phyloP scores from a whole-genome alignment of 2,797 vertebrate species.

The Sebastolobus altivelis region DNA sequence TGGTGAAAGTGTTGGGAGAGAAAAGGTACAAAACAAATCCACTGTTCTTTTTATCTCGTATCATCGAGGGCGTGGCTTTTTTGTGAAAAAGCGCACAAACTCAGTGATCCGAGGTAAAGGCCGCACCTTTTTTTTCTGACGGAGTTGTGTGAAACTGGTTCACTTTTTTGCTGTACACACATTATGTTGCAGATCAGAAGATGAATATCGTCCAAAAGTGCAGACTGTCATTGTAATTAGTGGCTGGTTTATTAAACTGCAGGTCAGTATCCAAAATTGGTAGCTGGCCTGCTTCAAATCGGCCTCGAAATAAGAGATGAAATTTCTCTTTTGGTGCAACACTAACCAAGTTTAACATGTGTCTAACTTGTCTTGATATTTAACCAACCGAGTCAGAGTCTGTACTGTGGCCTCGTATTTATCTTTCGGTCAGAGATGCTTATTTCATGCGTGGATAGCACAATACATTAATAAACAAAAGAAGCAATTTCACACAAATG shows the following conservation, averaged over 20 bases:
- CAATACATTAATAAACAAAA: constrained; percentile 55
- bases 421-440: constrained; percentile 63
- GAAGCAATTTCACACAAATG: constrained; percentile 76
- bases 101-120: constrained; percentile 63
- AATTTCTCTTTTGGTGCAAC: constrained; percentile 61
- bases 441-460: constrained; percentile 69
- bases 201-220: constrained; percentile 58
- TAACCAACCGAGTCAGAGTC: constrained; percentile 46
- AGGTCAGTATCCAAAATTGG: constrained; percentile 51
- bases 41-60: constrained; percentile 52
- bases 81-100: constrained; percentile 45
- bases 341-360: constrained; percentile 40
- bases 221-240: constrained; percentile 50
- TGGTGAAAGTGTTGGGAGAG: constrained; percentile 67
- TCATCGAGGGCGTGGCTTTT: constrained; percentile 59
- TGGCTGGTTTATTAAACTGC: constrained; percentile 60
- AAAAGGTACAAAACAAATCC: constrained; percentile 60
- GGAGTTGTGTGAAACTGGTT: constrained; percentile 79
- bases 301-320: constrained; percentile 42
- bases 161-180: constrained; percentile 71
- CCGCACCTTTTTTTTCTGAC: constrained; percentile 54
- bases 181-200: constrained; percentile 62
- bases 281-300: constrained; percentile 59
- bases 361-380: constrained; percentile 57
- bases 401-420: constrained; percentile 55